Evolutionary conservation across 2,113 vertebrate species (phyloP).

Genomic region (Lutjanus erythropterus): DNA sequence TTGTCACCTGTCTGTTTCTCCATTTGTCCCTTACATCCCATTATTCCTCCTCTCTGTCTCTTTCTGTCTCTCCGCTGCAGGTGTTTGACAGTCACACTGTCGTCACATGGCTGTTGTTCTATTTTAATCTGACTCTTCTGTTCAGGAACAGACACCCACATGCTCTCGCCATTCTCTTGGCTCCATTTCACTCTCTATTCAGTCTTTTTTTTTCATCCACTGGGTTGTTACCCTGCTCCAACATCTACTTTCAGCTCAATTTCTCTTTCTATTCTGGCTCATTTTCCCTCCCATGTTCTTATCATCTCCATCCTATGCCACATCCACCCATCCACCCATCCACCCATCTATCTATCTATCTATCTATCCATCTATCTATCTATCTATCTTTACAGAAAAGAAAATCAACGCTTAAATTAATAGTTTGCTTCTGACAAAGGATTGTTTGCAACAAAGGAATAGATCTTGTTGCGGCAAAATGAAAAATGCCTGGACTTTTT

Average conservation of each 20-base stretch:
- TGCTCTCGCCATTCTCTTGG: conserved; percentile 59
- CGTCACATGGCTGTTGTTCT: conserved; percentile 75
- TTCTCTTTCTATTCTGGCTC: neutral
- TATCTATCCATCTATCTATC: conserved; percentile 4
- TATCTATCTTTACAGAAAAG: too few species aligned
- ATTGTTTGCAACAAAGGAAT: neutral
- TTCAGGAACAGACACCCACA: conserved; percentile 76
- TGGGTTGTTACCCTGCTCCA: neutral
- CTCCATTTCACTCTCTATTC: conserved; percentile 45
- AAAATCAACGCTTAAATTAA: neutral
- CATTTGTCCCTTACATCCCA: conserved; percentile 57
- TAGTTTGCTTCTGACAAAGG: neutral
- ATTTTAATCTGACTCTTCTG: conserved; percentile 78
- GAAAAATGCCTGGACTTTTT: neutral
- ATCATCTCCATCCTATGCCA: conserved; percentile 43
- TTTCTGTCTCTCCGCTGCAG: conserved; percentile 58
- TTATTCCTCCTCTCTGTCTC: conserved; percentile 25
- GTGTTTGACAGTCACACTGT: conserved; percentile 71
- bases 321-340: conserved; percentile 37
- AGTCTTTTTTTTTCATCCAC: neutral
- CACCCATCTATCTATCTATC: conserved; percentile 8
- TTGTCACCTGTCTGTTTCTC: conserved; percentile 62
- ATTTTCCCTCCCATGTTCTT: neutral
- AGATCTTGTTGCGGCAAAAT: neutral
- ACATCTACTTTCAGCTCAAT: conserved; percentile 6